Evolutionary conservation across 2,888 invertebrate genomes (phyloP), one percentile per base, ranked within the genome.

Genomic region (Tortricodes alternella): DNA sequence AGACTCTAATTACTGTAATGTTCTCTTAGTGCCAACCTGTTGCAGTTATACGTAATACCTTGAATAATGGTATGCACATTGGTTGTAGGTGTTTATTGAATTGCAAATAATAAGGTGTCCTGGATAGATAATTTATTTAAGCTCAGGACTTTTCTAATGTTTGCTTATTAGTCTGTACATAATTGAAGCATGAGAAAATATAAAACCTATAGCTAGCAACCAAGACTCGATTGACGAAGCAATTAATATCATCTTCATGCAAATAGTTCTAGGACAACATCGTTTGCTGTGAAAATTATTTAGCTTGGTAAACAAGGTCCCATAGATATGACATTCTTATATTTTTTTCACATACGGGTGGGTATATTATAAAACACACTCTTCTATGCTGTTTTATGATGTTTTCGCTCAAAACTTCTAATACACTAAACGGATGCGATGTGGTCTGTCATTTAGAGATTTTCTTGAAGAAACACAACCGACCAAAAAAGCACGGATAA

Each of bases 1-100:
- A 80, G 83, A 79, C 76, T 83, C 83, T 86, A 85, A 85, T 87
- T 85, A 74, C 74, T 73, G 73, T 79, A 77, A 81, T 80, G 70
- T 74, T 70, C 66, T 72, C 63, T 73, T 72, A 74, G 66, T 73
- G 66, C 71, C 56, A 67, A 63, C 61, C 58, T 55, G 67, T 68
- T 74, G 70, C 72, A 72, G 64, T 71, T 63, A 74, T 79, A 81
- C 74, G 80, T 78, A 71, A 80, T 64, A 64, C 62, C 67, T 72
- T 73, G 63, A 69, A 67, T 70, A 53, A 46, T 38, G 39, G 46
- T 53, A 56, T 56, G 49, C 29, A 49, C 38, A 56, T 56, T 56
- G 41, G 44, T 35, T 49, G 44, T 50, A 50, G 56, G 56, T 24
- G 50, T 37, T 56, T 50, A 56, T 56, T 56, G 50, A 56, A 56